Evolutionary conservation across 2,113 vertebrate species (phyloP).

Genomic region (Ptyas mucosa): DNA sequence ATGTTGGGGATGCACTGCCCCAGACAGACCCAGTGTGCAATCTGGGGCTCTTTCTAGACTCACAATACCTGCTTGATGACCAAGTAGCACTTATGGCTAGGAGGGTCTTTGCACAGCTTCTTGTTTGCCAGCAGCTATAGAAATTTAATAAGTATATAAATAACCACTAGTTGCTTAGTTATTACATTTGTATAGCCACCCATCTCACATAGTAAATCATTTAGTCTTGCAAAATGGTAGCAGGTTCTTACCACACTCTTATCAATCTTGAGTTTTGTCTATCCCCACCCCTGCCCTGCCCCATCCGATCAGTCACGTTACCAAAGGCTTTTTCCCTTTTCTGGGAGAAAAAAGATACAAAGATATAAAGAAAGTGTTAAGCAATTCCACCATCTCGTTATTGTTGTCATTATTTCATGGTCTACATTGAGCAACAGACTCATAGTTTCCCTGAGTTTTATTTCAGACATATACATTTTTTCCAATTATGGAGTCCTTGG

Average conservation of each 20-base stretch:
- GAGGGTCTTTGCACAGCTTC: neutral
- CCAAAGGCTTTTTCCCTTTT: neutral
- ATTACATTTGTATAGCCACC: neutral
- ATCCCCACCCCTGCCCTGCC: no score
- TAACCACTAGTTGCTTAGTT: neutral
- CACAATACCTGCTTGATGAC: neutral
- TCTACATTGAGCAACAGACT: neutral
- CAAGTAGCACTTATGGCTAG: neutral
- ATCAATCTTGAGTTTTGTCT: neutral
- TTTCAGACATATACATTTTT: neutral
- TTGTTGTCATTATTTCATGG: neutral
- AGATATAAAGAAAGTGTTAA: neutral
- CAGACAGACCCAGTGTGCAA: neutral
- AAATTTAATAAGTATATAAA: neutral
- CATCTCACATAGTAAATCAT: neutral
- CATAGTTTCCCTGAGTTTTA: neutral
- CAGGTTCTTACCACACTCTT: neutral
- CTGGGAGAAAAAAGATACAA: neutral
- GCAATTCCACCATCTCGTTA: neutral
- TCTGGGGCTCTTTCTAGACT: neutral
- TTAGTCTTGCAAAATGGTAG: neutral
- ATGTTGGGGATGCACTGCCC: neutral
- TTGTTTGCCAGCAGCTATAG: neutral
- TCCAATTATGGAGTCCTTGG: neutral
- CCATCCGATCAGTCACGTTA: neutral